phyloP scores from a whole-genome alignment of 2,113 vertebrate genomes.

The Turnix velox region DNA sequence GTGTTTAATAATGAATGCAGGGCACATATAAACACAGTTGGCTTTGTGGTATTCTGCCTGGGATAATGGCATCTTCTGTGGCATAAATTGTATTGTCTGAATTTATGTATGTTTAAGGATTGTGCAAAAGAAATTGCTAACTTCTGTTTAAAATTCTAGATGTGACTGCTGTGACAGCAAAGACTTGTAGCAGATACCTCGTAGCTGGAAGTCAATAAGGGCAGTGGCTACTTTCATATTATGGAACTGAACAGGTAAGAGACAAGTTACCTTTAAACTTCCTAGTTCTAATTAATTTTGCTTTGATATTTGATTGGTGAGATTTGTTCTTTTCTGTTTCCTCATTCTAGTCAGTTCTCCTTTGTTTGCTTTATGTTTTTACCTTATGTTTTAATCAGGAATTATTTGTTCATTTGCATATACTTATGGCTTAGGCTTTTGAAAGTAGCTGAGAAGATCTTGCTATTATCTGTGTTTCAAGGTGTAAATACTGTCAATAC shows the following conservation, averaged over 20 bases:
- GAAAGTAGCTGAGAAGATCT: not conserved
- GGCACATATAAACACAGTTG: not conserved
- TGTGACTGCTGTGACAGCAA: not conserved
- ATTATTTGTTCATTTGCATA: not conserved
- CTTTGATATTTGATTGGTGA: not conserved
- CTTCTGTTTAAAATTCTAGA: constrained; percentile 1
- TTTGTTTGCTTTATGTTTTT: not conserved
- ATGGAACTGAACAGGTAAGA: not conserved
- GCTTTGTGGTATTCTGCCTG: not conserved
- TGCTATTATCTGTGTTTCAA: not conserved
- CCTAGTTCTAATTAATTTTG: not conserved
- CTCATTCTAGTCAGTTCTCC: not conserved
- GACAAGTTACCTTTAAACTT: not conserved
- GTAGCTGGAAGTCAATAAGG: not conserved
- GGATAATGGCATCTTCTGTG: not conserved
- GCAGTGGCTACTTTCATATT: not conserved
- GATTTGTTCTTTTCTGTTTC: not conserved
- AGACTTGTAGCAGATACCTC: not conserved
- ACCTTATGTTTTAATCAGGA: not conserved
- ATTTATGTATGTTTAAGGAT: not conserved
- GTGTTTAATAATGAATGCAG: constrained; percentile 14
- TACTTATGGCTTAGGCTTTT: not conserved
- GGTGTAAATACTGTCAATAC: not conserved
- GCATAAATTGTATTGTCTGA: not conserved
- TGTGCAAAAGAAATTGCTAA: not conserved